A percentile compares a stretch with the other conserved stretches of the same genome.
Conservation (phyloP, 2,113 vertebrate genomes). For the Halichoerus grypus region DNA sequence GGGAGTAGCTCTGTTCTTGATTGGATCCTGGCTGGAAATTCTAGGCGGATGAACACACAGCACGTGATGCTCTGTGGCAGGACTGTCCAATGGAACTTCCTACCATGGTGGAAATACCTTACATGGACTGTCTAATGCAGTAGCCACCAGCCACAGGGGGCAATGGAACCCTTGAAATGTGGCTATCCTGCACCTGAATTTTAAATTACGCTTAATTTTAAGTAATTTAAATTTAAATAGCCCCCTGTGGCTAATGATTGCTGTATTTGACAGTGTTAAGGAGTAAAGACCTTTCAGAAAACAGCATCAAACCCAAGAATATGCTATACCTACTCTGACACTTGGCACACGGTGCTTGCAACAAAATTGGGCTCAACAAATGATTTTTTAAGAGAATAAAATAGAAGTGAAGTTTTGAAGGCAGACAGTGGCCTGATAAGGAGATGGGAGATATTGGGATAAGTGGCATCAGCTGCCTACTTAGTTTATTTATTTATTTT, state of each 20-base stretch:
- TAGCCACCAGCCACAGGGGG: not conserved
- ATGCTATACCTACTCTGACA: not conserved
- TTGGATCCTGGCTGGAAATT: not conserved
- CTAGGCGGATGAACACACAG: not conserved
- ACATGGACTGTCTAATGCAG: not conserved
- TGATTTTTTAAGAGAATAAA: not conserved
- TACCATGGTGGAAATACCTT: not conserved
- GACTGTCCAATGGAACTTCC: not conserved
- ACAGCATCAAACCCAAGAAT: not conserved
- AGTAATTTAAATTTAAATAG: not conserved
- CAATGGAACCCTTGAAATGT: not conserved
- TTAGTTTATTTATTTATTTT: not conserved
- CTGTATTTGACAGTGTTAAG: not conserved
- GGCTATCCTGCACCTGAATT: not conserved
- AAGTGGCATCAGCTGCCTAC: not conserved
- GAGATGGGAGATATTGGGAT: not conserved
- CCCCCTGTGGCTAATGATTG: not conserved
- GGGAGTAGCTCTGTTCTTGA: not conserved
- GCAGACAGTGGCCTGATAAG: not conserved
- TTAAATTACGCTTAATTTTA: conserved; percentile 34
- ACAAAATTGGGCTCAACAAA: not conserved
- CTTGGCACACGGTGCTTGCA: not conserved
- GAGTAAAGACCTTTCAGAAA: conserved; percentile 20
- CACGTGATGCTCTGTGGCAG: not conserved
- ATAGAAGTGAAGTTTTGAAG: not conserved